Percentiles rank a stretch among this genome's conserved stretches.
Conservation (phyloP, 2,888 invertebrate genomes). For the Drosophila planitibia region DNA sequence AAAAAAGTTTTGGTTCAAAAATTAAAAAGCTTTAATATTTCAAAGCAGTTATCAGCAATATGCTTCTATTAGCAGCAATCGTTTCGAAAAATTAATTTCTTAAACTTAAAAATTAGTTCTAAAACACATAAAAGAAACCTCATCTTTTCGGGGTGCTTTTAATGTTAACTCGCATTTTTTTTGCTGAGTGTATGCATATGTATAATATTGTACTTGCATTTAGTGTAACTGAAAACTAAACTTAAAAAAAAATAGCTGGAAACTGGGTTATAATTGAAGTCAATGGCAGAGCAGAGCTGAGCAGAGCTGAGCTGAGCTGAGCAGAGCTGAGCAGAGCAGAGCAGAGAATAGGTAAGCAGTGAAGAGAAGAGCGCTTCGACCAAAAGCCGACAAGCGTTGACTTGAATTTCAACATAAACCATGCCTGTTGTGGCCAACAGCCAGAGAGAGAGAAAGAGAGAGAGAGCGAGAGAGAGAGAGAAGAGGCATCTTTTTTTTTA, state of each 20-base stretch:
- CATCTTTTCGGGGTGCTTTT: neutral
- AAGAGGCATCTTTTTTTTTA: conserved; percentile 35
- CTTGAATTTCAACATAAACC: conserved; percentile 70
- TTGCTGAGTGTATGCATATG: conserved; percentile 5
- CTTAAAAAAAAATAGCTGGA: conserved; percentile 5
- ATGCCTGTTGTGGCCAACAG: conserved; percentile 32
- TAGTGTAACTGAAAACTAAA: conserved; percentile 21
- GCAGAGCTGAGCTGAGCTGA: neutral
- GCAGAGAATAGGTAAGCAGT: neutral
- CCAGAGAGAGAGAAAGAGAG: conserved; percentile 8
- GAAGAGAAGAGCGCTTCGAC: conserved; percentile 11
- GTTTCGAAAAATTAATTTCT: neutral
- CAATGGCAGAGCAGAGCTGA: conserved; percentile 26
- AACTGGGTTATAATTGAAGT: conserved; percentile 57
- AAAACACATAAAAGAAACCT: neutral
- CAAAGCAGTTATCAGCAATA: neutral
- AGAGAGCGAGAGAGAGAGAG: conserved; percentile 3
- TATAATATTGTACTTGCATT: conserved; percentile 18
- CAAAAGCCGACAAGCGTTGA: conserved; percentile 41
- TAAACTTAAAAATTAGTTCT: neutral
- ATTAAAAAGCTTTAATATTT: neutral
- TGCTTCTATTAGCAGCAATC: neutral
- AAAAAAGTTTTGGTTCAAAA: neutral
- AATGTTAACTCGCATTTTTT: neutral
- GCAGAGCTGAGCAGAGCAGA: neutral